Evolutionary conservation across 2,797 vertebrate genomes (phyloP).

Genomic region (Falco columbarius): DNA sequence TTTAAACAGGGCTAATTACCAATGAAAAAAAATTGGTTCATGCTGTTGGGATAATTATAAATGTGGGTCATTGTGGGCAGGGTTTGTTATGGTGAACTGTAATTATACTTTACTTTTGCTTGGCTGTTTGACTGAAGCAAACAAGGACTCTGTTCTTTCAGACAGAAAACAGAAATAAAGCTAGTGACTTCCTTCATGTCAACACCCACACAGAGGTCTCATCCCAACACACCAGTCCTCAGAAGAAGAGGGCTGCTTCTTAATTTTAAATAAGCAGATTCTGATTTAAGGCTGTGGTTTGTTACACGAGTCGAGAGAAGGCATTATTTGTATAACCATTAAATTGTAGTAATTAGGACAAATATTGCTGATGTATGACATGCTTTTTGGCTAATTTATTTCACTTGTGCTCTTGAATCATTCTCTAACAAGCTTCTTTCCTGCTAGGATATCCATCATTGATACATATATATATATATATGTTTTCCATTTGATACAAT

Average conservation of each 20-base stretch:
- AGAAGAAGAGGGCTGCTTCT: not conserved
- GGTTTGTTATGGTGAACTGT: conserved; percentile 41
- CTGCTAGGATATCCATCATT: not conserved
- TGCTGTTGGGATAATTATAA: conserved; percentile 28
- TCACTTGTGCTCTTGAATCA: not conserved
- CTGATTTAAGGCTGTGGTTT: not conserved
- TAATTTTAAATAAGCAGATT: conserved; percentile 11
- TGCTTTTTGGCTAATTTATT: not conserved
- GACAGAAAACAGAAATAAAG: conserved; percentile 36
- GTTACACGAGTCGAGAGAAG: not conserved
- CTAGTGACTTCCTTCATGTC: conserved; percentile 9
- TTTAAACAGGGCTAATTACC: conserved; percentile 48
- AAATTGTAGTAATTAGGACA: not conserved
- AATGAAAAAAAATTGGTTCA: not conserved
- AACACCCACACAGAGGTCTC: not conserved
- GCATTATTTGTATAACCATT: not conserved
- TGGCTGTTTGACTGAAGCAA: conserved; percentile 36
- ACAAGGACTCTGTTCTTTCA: conserved; percentile 35
- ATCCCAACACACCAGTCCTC: not conserved
- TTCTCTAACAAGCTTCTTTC: not conserved
- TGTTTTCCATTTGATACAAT: not conserved
- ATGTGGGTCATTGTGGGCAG: not conserved
- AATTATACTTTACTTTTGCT: conserved; percentile 49
- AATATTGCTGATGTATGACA: not conserved
- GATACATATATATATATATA: not conserved